Evolutionary conservation across 2,888 invertebrate species (phyloP).

Genomic region (Eupithecia subumbrata): DNA sequence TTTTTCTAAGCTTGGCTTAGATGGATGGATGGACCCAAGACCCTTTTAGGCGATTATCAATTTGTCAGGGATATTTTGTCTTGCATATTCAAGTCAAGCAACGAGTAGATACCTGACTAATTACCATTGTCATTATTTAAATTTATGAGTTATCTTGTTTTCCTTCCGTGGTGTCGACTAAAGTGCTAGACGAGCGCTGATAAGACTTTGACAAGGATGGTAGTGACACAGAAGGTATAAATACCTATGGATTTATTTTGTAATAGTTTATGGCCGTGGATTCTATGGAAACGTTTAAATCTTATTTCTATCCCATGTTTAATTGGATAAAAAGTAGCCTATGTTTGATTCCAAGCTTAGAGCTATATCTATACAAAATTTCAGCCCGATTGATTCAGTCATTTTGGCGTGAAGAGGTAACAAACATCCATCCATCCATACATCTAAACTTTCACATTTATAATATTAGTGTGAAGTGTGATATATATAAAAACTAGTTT

Average conservation of each 20-base stretch:
- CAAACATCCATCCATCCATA: too few relatives aligned
- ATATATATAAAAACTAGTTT: too few relatives aligned
- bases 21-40: neutral
- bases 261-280: too few relatives aligned
- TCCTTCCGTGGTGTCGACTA: neutral
- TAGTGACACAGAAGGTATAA: neutral
- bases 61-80: conserved; percentile 4
- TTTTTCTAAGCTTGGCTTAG: neutral
- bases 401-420: too few relatives aligned
- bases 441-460: too few relatives aligned
- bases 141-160: neutral
- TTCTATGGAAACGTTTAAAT: too few relatives aligned
- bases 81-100: neutral
- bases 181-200: neutral
- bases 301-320: too few relatives aligned
- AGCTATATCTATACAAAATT: too few relatives aligned
- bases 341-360: too few relatives aligned
- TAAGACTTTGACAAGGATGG: neutral
- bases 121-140: neutral
- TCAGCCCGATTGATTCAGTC: too few relatives aligned
- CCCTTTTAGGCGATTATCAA: conserved; percentile 2
- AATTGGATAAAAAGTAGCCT: too few relatives aligned
- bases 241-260: neutral
- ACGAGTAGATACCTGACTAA: neutral
- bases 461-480: too few relatives aligned